Evolutionary conservation across 2,888 invertebrate genomes (phyloP), one percentile per base, ranked within the genome.

Genomic region (Microdon myrmicae): DNA sequence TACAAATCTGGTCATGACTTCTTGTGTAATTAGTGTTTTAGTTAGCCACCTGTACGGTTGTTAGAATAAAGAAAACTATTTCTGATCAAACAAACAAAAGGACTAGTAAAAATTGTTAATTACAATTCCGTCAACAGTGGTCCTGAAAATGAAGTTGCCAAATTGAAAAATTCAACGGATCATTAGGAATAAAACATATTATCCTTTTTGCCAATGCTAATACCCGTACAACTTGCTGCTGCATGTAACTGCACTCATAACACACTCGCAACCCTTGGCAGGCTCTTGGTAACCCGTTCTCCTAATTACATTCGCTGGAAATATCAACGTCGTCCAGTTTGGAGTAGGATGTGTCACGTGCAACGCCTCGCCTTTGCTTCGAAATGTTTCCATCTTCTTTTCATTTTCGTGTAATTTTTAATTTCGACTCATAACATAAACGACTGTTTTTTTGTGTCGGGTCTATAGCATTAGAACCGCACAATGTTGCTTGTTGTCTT

Each of bases 161-260:
- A 60, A 60, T 54, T 60, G 55, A 28, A 60, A 60, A 60, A 38
- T 55, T 37, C 60, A 23, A 48, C 43, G 43, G 43, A 43, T 47
- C 60, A 60, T 60, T 60, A 48, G 38, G 48, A 48, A 17, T 37
- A 43, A 48, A 60, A 60, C 55, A 60, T 54, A 60, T 60, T 54
- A 48, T 37, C 43, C 39, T 48, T 37, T 14, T 31, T 37, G 41
- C 22, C 38, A 48, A 60, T 60, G 38, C 43, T 54, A 48, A 54
- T 60, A n/a, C n/a, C n/a, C n/a, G n/a, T n/a, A n/a, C n/a, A n/a
- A n/a, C n/a, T n/a, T n/a, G 43, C 26, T 31, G 28, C 43, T 43
- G 10, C 12, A 28, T 34, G 37, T 20, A 37, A 44, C 22, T 26
- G 10, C 31, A 44, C 9, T 34, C 23, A 45, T 35, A 39, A 10